These are phyloP conservation scores for Hucho hucho DNA, from an alignment of 2,113 vertebrate species.

Conservation along the genomic window DNA sequence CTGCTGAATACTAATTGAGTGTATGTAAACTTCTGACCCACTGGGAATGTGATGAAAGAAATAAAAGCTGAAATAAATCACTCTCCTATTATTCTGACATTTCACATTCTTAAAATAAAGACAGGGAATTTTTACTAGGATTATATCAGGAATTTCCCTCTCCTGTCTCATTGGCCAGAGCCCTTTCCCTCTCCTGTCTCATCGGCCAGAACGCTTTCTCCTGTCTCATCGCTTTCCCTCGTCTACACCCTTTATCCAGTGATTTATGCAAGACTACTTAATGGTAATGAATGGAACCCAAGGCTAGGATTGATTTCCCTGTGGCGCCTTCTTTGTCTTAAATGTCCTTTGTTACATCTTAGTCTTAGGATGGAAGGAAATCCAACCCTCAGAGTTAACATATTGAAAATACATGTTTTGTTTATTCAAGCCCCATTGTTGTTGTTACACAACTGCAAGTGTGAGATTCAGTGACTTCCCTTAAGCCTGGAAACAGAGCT, in stretches of 20 bases:
- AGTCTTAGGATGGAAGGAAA: constrained; percentile 6
- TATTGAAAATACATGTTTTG: background rate
- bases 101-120: too few relatives aligned
- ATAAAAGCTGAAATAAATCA: too few relatives aligned
- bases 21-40: too few relatives aligned
- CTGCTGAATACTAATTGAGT: too few relatives aligned
- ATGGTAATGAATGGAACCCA: constrained; percentile 48
- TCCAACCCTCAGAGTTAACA: background rate
- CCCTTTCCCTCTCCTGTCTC: too few relatives aligned
- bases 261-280: constrained; percentile 49
- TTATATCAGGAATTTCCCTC: too few relatives aligned
- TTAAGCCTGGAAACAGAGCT: background rate
- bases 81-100: too few relatives aligned
- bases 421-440: background rate
- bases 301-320: constrained; percentile 23
- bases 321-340: constrained; percentile 17
- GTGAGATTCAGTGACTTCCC: background rate
- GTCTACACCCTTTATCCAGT: background rate
- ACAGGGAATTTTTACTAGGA: too few relatives aligned
- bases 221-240: too few relatives aligned
- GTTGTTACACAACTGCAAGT: background rate
- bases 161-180: too few relatives aligned
- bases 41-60: too few relatives aligned
- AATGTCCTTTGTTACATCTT: constrained; percentile 15
- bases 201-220: too few relatives aligned